Evolutionary conservation across 2,797 vertebrate species (phyloP).

Genomic region (Anguilla obscura): DNA sequence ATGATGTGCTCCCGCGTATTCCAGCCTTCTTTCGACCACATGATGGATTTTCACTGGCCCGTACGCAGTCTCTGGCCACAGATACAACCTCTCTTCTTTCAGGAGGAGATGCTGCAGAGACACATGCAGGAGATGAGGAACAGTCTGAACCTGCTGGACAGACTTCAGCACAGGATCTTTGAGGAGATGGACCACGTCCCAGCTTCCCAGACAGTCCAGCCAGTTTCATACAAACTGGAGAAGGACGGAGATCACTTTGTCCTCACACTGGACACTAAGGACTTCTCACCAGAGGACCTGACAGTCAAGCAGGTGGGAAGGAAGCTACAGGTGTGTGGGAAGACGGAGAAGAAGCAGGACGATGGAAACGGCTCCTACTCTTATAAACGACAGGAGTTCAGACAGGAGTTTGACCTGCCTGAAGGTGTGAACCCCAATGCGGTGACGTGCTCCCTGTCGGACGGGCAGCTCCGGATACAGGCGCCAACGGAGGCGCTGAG

Average conservation of each 20-base stretch:
- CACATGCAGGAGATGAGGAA: conserved; percentile 53
- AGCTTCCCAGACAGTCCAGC: not conserved
- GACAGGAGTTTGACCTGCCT: too few relatives aligned
- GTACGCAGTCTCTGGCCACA: conserved; percentile 19
- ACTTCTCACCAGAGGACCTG: conserved; percentile 74
- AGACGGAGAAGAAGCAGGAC: conserved; percentile 67
- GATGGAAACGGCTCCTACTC: conserved; percentile 75
- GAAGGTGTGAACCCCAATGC: too few relatives aligned
- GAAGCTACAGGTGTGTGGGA: conserved; percentile 68
- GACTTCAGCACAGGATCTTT: not conserved
- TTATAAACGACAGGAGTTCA: conserved; percentile 71
- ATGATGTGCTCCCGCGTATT: not conserved
- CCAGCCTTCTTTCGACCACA: not conserved
- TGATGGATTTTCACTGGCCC: not conserved
- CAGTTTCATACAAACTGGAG: conserved; percentile 15
- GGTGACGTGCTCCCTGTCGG: too few relatives aligned
- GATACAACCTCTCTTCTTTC: conserved; percentile 57
- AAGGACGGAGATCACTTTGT: conserved; percentile 44
- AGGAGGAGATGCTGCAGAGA: conserved; percentile 67
- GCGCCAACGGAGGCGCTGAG: too few relatives aligned
- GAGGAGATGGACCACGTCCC: not conserved
- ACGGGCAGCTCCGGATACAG: too few relatives aligned
- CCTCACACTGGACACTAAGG: conserved; percentile 67
- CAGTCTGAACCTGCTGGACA: not conserved
- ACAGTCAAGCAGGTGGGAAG: conserved; percentile 66